These are phyloP conservation scores for Drosophila trichaetosa DNA, from an alignment of 2,888 invertebrate genomes.

Conservation along the genomic window DNA sequence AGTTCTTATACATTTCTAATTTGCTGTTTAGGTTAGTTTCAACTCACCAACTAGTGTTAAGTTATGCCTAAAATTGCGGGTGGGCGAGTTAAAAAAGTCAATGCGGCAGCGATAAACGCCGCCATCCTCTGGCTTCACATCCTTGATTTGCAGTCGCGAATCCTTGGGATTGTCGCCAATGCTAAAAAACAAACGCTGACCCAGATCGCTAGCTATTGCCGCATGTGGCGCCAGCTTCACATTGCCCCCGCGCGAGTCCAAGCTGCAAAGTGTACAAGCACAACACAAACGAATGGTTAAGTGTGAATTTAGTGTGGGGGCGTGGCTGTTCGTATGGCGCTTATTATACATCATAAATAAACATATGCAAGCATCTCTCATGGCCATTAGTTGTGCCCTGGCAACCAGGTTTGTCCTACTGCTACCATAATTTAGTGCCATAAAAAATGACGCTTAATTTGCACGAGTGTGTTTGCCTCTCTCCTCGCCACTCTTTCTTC, in stretches of 20 bases:
- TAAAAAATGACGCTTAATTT: constrained; percentile 78
- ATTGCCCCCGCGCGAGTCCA: constrained; percentile 91
- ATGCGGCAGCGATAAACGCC: constrained; percentile 95
- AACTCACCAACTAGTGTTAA: constrained; percentile 94
- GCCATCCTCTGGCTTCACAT: constrained; percentile 90
- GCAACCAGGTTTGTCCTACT: constrained; percentile 46
- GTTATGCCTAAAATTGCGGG: constrained; percentile 93
- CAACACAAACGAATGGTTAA: constrained; percentile 37
- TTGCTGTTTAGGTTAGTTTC: no score
- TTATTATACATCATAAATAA: constrained; percentile 79
- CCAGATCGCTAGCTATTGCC: constrained; percentile 92
- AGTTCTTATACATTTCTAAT: neutral
- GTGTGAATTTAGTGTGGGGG: constrained; percentile 63
- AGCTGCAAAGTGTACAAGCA: constrained; percentile 85
- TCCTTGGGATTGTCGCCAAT: constrained; percentile 90
- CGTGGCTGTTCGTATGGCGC: constrained; percentile 53
- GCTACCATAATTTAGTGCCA: constrained; percentile 71
- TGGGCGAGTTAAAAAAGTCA: constrained; percentile 95
- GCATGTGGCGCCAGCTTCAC: constrained; percentile 89
- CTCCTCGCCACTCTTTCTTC: neutral
- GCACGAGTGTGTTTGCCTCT: constrained; percentile 24
- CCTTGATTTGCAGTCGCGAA: constrained; percentile 90
- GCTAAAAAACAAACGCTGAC: constrained; percentile 90
- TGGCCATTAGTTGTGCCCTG: constrained; percentile 60
- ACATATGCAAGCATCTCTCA: constrained; percentile 70